A percentile compares a stretch with the other conserved stretches of the same genome.
phyloP scores from a whole-genome alignment of 1,140 invertebrate species.

The Trichogramma pretiosum region DNA sequence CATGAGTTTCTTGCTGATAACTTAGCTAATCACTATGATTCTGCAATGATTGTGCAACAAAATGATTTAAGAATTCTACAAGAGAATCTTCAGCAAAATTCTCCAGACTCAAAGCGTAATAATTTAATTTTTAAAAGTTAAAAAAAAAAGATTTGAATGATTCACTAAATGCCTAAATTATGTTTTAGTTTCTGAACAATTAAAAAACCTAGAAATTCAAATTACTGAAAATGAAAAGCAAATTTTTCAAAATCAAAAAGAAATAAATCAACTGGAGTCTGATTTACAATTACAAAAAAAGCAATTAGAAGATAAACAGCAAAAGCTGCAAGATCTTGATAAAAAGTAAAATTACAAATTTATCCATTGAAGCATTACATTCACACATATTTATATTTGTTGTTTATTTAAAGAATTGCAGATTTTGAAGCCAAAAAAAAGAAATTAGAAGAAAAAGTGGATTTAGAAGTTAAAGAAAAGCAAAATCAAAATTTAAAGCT shows the following conservation, averaged over 20 bases:
- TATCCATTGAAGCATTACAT: not conserved
- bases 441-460: not conserved
- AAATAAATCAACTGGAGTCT: not conserved
- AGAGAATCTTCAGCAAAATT: constrained; percentile 3
- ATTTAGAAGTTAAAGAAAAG: too few relatives aligned
- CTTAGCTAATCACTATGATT: constrained; percentile 1
- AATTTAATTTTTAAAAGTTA: constrained; percentile 7
- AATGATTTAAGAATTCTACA: not conserved
- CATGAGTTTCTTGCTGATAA: constrained; percentile 1
- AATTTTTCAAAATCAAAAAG: constrained; percentile 1
- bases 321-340: not conserved
- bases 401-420: not conserved
- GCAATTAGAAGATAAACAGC: constrained; percentile 1
- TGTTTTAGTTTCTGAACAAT: too few relatives aligned
- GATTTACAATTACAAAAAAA: constrained; percentile 2
- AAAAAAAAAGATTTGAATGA: constrained; percentile 3
- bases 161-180: too few relatives aligned
- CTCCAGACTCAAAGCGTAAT: constrained; percentile 5
- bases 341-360: constrained; percentile 2
- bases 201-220: too few relatives aligned
- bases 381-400: not conserved
- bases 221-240: constrained; percentile 3
- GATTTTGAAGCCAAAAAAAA: constrained; percentile 2
- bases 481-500: too few relatives aligned
- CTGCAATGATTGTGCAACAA: constrained; percentile 1